Evolutionary conservation across 2,797 vertebrate species (phyloP).

Genomic region (Cirrhinus molitorella): DNA sequence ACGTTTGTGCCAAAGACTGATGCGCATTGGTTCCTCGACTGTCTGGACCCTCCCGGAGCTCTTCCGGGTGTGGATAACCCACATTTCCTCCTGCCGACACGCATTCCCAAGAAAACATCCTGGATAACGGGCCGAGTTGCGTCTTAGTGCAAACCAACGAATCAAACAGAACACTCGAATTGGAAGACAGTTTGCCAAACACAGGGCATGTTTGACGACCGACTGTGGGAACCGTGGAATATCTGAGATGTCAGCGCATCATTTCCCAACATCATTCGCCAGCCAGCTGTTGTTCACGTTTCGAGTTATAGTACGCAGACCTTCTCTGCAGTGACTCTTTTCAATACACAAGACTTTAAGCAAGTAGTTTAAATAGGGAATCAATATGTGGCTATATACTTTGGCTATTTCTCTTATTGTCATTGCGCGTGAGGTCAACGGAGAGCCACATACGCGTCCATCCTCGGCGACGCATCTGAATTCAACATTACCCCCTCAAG

Average conservation of each 20-base stretch:
- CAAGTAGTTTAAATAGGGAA: neutral
- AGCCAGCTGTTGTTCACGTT: conserved; percentile 21
- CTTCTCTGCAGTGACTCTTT: neutral
- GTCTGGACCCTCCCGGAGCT: conserved; percentile 61
- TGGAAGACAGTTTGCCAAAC: neutral
- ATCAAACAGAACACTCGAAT: neutral
- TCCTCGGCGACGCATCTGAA: conserved; percentile 69
- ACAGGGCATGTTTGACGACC: conserved; percentile 1
- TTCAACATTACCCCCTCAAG: conserved; percentile 65
- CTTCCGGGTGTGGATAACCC: conserved; percentile 77
- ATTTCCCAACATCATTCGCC: conserved; percentile 22
- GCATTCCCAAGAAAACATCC: conserved; percentile 60
- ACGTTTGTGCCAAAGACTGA: neutral
- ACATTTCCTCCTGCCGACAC: conserved; percentile 61
- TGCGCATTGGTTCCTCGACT: conserved; percentile 21
- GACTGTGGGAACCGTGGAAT: neutral
- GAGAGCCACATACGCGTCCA: conserved; percentile 62
- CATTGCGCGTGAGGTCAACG: conserved; percentile 64
- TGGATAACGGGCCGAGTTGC: conserved; percentile 30
- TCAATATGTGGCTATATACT: conserved; percentile 64
- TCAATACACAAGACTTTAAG: neutral
- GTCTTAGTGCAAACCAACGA: neutral
- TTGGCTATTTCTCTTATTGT: conserved; percentile 66
- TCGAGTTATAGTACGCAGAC: neutral
- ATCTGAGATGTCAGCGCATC: conserved; percentile 24